Evolutionary conservation across 1,140 invertebrate species (phyloP).

Genomic region (Leptestheria dahalacensis): DNA sequence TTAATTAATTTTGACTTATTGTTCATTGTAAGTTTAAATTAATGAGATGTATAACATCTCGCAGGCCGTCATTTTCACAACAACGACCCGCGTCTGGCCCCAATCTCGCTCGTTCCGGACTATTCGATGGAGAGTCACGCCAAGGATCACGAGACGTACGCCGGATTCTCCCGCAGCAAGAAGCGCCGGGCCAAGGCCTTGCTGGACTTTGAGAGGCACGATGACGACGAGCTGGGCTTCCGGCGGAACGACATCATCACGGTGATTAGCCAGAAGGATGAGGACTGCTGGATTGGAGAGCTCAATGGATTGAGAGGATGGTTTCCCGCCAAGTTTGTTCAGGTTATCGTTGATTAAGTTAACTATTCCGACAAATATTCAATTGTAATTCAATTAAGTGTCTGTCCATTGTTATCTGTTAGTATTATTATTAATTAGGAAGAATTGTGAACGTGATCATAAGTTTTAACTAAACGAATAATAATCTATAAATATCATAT

Average conservation of each 20-base stretch:
- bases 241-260: constrained; percentile 96
- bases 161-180: constrained; percentile 72
- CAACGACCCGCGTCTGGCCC: constrained; percentile 49
- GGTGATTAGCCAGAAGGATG: constrained; percentile 93
- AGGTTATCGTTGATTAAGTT: too few relatives aligned
- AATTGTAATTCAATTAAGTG: too few relatives aligned
- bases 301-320: constrained; percentile 92
- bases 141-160: constrained; percentile 83
- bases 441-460: too few relatives aligned
- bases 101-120: constrained; percentile 70
- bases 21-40: too few relatives aligned
- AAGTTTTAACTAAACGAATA: too few relatives aligned
- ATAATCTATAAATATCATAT: too few relatives aligned
- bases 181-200: constrained; percentile 86
- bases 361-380: too few relatives aligned
- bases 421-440: too few relatives aligned
- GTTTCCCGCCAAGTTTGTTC: constrained; percentile 97
- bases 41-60: background rate
- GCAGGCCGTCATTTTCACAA: constrained; percentile 69
- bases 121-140: constrained; percentile 91
- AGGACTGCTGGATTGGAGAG: constrained; percentile 99
- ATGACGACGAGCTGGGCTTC: constrained; percentile 97
- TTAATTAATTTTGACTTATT: too few relatives aligned
- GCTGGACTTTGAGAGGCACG: constrained; percentile 89
- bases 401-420: too few relatives aligned